Percentiles rank a stretch among this genome's conserved stretches.
Evolutionary conservation across 2,113 vertebrate species (phyloP).

Genomic region (Proteles cristata): DNA sequence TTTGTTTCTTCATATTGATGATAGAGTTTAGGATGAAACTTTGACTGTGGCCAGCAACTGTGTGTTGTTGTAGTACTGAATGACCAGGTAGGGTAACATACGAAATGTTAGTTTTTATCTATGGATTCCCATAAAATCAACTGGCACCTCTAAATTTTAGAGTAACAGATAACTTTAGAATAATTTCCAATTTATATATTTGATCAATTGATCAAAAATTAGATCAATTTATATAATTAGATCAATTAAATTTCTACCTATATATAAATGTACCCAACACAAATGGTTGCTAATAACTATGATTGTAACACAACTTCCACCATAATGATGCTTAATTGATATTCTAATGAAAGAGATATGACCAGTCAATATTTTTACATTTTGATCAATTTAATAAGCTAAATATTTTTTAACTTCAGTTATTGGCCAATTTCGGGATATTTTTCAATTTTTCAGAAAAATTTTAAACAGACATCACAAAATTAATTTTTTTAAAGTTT

Average conservation of each 20-base stretch:
- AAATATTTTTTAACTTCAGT: not conserved
- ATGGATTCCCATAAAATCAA: not conserved
- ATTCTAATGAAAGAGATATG: not conserved
- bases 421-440: not conserved
- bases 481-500: not conserved
- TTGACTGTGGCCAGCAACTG: not conserved
- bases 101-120: not conserved
- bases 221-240: too few species aligned
- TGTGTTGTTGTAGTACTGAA: not conserved
- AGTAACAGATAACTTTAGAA: not conserved
- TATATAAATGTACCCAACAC: not conserved
- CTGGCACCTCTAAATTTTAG: not conserved
- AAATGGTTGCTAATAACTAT: not conserved
- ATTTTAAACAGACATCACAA: not conserved
- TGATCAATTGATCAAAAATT: too few species aligned
- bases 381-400: not conserved
- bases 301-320: not conserved
- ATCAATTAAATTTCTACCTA: not conserved
- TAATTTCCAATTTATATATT: not conserved
- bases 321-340: not conserved
- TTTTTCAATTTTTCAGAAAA: not conserved
- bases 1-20: not conserved
- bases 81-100: not conserved
- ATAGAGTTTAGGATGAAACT: not conserved
- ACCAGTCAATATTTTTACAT: not conserved